These are phyloP conservation scores for Trypoxylon attenuatum DNA, from an alignment of 2,888 invertebrate species.

Conservation along the genomic window DNA sequence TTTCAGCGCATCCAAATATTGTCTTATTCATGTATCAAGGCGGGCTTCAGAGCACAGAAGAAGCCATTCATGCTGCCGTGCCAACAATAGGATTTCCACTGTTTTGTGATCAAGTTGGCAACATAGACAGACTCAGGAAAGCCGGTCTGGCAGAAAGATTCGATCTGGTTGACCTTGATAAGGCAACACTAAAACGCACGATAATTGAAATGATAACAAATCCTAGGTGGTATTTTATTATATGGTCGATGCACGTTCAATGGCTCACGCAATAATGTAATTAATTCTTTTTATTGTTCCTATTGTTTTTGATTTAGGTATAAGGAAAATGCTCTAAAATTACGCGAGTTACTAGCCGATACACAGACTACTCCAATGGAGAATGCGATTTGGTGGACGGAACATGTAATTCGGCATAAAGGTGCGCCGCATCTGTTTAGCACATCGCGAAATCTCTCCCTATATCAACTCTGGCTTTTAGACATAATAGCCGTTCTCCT, in stretches of 20 bases:
- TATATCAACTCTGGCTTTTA: constrained; percentile 32
- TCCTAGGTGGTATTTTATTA: constrained; percentile 32
- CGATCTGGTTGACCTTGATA: constrained; percentile 19
- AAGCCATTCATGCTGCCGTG: constrained; percentile 42
- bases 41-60: constrained; percentile 59
- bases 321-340: constrained; percentile 44
- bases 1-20: constrained; percentile 58
- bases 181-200: constrained; percentile 19
- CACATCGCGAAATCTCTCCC: constrained; percentile 28
- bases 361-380: constrained; percentile 42
- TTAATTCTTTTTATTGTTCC: background rate
- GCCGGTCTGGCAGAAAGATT: constrained; percentile 32
- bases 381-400: constrained; percentile 53
- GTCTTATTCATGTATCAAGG: constrained; percentile 58
- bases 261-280: background rate
- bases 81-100: constrained; percentile 51
- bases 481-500: background rate
- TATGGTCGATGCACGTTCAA: background rate
- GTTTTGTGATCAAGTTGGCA: constrained; percentile 43
- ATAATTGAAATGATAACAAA: constrained; percentile 43
- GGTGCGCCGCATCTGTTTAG: constrained; percentile 45
- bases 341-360: constrained; percentile 38
- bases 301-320: constrained; percentile 43
- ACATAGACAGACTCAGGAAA: constrained; percentile 23
- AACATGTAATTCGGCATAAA: constrained; percentile 56